Conservation (phyloP, 2,888 invertebrate genomes). For the Drepanosiphum platanoidis region DNA sequence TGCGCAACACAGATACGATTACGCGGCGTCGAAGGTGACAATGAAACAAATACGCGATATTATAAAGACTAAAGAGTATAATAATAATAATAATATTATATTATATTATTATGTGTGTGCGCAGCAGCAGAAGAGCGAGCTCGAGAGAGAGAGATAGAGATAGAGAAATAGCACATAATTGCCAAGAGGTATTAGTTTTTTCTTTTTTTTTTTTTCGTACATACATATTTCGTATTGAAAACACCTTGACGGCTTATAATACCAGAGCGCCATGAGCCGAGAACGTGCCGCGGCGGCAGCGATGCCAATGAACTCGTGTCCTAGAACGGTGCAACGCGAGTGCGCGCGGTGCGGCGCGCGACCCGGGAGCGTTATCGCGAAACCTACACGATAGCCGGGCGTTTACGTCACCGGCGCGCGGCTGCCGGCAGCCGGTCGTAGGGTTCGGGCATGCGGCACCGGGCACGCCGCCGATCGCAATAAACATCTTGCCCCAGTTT, state of each 20-base stretch:
- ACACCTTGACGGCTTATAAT: conserved; percentile 59
- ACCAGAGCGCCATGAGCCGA: conserved; percentile 57
- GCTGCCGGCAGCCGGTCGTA: background rate
- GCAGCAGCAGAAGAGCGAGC: background rate
- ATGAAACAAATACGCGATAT: conserved; percentile 11
- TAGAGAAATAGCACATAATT: conserved; percentile 23
- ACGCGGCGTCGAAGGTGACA: conserved; percentile 43
- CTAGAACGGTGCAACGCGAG: conserved; percentile 41
- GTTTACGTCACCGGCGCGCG: conserved; percentile 29
- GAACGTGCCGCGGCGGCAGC: conserved; percentile 51
- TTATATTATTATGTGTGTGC: too few species aligned
- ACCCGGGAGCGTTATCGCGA: conserved; percentile 34
- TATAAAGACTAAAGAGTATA: background rate
- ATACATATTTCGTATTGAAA: conserved; percentile 45
- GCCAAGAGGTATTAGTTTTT: conserved; percentile 26
- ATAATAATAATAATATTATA: background rate
- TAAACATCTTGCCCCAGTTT: conserved; percentile 50
- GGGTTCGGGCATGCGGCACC: conserved; percentile 37
- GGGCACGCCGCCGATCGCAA: conserved; percentile 30
- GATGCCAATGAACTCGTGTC: conserved; percentile 61
- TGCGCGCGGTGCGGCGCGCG: conserved; percentile 6
- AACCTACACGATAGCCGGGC: conserved; percentile 29
- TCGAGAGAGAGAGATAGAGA: background rate
- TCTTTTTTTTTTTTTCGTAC: background rate
- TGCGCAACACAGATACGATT: conserved; percentile 38